phyloP scores from a whole-genome alignment of 2,797 vertebrate species.

The Eremophila alpestris region DNA sequence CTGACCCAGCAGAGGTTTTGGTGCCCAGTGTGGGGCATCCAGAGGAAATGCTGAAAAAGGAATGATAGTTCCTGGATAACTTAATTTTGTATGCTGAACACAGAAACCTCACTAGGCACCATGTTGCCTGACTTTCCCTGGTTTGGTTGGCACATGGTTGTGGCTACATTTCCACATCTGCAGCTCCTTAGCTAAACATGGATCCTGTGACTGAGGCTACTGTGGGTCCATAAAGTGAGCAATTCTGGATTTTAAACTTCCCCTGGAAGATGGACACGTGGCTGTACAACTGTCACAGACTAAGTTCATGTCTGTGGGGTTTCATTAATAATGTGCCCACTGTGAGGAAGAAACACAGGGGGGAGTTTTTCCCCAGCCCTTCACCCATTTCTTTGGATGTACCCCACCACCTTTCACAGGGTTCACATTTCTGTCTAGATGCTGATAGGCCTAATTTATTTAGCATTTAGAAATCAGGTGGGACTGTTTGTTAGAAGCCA shows the following conservation, averaged over 20 bases:
- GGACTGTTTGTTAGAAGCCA: neutral
- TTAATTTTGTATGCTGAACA: neutral
- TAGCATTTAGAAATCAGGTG: no score
- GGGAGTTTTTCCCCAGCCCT: fast-evolving
- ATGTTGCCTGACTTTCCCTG: neutral
- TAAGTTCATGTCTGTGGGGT: neutral
- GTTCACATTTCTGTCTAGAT: neutral
- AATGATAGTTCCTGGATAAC: neutral
- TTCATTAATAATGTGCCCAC: neutral
- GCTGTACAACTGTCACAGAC: neutral
- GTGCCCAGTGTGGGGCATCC: fast-evolving
- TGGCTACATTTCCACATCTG: neutral
- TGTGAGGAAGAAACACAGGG: neutral
- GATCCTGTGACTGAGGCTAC: neutral
- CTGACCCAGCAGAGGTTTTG: neutral
- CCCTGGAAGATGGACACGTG: neutral
- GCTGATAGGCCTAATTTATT: neutral
- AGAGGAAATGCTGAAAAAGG: neutral
- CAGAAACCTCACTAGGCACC: neutral
- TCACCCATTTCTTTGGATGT: neutral
- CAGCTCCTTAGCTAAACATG: neutral
- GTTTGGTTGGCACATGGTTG: fast-evolving
- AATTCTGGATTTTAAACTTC: neutral
- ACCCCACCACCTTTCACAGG: neutral
- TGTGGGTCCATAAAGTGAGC: neutral